phyloP scores from a whole-genome alignment of 2,113 vertebrate genomes.

The Labrus mixtus region DNA sequence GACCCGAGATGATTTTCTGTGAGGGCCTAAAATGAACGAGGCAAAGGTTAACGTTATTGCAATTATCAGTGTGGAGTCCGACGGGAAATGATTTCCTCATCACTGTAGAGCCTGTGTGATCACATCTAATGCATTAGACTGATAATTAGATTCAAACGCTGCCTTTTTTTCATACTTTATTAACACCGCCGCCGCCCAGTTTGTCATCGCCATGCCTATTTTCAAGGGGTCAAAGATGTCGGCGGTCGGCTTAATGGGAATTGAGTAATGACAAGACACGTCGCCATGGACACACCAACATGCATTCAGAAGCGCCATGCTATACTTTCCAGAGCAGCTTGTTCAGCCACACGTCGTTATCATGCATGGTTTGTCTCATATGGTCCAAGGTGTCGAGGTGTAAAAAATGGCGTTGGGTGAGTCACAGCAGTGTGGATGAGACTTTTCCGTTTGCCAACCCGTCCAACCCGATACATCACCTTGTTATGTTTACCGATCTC shows the following conservation, averaged over 20 bases:
- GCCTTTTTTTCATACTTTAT: slow-evolving; percentile 82
- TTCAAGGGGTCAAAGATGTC: slow-evolving; percentile 75
- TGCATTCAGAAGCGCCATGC: slow-evolving; percentile 23
- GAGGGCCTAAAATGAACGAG: slow-evolving; percentile 77
- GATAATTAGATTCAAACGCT: slow-evolving; percentile 81
- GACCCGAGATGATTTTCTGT: slow-evolving; percentile 71
- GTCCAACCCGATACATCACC: slow-evolving; percentile 69
- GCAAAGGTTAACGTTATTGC: slow-evolving; percentile 86
- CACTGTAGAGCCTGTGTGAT: slow-evolving; percentile 78
- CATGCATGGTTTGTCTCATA: slow-evolving; percentile 77
- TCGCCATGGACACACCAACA: slow-evolving; percentile 37
- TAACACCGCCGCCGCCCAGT: slow-evolving; percentile 64
- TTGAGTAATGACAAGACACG: slow-evolving; percentile 59
- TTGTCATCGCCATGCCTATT: slow-evolving; percentile 81
- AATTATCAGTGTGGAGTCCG: slow-evolving; percentile 80
- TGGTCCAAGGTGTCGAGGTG: slow-evolving; percentile 73
- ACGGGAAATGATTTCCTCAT: slow-evolving; percentile 77
- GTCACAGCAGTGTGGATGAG: slow-evolving; percentile 54
- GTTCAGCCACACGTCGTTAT: slow-evolving; percentile 78
- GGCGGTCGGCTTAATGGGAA: slow-evolving; percentile 66
- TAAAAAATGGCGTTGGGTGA: slow-evolving; percentile 78
- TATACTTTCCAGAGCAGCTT: slow-evolving; percentile 61
- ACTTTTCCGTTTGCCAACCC: slow-evolving; percentile 55
- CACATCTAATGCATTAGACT: slow-evolving; percentile 82
- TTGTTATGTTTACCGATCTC: slow-evolving; percentile 70